Conservation (phyloP, 2,797 vertebrate species). For the Oreochromis mossambicus region DNA sequence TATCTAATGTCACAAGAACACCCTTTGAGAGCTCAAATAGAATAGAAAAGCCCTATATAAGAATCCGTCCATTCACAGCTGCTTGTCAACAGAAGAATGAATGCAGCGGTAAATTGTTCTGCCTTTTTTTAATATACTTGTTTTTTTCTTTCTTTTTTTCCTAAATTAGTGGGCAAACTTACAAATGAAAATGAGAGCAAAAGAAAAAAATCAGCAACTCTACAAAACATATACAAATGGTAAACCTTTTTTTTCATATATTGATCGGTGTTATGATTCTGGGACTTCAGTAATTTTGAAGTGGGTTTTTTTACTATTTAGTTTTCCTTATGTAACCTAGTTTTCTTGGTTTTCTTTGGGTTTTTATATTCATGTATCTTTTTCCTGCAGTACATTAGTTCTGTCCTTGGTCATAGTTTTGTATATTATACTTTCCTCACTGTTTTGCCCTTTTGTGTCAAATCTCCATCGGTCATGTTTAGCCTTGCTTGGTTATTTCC, state of each 20-base stretch:
- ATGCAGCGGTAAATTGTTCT: background rate
- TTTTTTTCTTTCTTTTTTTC: background rate
- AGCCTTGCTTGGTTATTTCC: background rate
- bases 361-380: background rate
- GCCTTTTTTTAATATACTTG: background rate
- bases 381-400: background rate
- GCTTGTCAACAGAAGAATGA: background rate
- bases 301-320: accelerated
- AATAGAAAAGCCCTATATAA: background rate
- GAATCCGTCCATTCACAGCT: background rate
- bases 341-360: background rate
- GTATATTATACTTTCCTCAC: background rate
- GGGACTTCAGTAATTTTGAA: background rate
- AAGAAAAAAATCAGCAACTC: constrained; percentile 86
- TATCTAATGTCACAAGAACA: background rate
- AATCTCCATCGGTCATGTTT: background rate
- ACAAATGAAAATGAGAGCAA: constrained; percentile 86
- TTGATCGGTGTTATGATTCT: background rate
- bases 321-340: background rate
- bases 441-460: background rate
- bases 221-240: constrained; percentile 87
- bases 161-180: constrained; percentile 85
- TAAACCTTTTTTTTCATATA: constrained; percentile 50
- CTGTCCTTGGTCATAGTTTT: background rate
- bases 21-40: background rate